Evolutionary conservation across 2,888 invertebrate genomes (phyloP), one percentile per base, ranked within the genome.

Genomic region (Sylvicola fuscatus): DNA sequence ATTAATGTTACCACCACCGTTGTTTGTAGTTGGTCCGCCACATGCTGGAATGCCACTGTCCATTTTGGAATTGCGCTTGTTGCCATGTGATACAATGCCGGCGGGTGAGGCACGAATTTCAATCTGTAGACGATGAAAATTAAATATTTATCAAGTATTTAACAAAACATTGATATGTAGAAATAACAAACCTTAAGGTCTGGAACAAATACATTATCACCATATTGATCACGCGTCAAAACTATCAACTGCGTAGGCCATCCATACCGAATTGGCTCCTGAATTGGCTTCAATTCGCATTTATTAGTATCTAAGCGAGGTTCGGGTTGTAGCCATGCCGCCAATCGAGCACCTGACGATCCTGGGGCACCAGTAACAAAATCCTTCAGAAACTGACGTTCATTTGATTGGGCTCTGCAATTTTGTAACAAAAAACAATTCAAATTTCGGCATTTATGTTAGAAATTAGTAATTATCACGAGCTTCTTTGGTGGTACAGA

Each of bases 251-350:
- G 69, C 1, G 83, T 77, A 11, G 83, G 82, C 77, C 81, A 82
- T 34, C 84, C 83, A 49, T 80, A 82, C 35, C 79, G 69, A 44
- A 74, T 55, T 37, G 74, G 69, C 45, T 74, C 74, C 36, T 71
- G 61, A 26, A 78, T 75, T 47, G 78, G 76, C 40, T 78, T 64
- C 37, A 92, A 70, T 57, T 89, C 84, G 56, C 89, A 90, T 51
- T 80, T 56, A 39, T 59, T 51, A 1, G 92, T 86, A 58, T 93
- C 93, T 33, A 93, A 79, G 44, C 82, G 78, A 16, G 92, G 76
- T 48, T 87, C 86, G 2, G 92, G 90, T 51, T 92, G 87, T 38
- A 97, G 61, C 93, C 95, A 97, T 51, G 84, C 75, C 1, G 93
- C 92, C 43, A 97, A 62, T 36, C 93, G 69, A 3, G 90, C 93